phyloP scores from a whole-genome alignment of 2,113 vertebrate species.

The Agapornis roseicollis region DNA sequence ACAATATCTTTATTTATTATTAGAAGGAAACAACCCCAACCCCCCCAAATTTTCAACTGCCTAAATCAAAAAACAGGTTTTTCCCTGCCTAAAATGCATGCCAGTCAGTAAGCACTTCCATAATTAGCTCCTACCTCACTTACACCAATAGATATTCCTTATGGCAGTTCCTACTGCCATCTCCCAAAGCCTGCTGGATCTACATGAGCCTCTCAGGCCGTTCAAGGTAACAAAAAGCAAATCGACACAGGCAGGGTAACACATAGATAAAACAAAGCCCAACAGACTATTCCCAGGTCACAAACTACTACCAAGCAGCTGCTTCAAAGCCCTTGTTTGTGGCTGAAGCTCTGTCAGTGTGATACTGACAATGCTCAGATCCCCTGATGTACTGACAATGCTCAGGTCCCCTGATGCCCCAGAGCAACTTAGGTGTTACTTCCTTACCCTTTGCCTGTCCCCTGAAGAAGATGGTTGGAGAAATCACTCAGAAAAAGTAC shows the following conservation, averaged over 20 bases:
- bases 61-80: not conserved
- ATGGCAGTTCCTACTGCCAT: not conserved
- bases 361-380: not conserved
- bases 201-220: rapidly evolving
- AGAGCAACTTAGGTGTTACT: not conserved
- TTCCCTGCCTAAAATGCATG: not conserved
- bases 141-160: not conserved
- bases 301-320: not conserved
- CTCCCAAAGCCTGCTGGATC: not conserved
- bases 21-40: not conserved
- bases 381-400: not conserved
- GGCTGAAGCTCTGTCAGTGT: not conserved
- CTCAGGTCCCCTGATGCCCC: rapidly evolving
- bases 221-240: not conserved
- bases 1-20: not conserved
- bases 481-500: not conserved
- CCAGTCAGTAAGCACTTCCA: not conserved
- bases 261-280: rapidly evolving
- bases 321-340: not conserved
- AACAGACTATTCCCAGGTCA: not conserved
- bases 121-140: not conserved
- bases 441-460: not conserved
- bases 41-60: not conserved
- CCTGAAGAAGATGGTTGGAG: not conserved
- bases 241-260: not conserved